Evolutionary conservation across 2,797 vertebrate genomes (phyloP).

Genomic region (Chromis chromis): DNA sequence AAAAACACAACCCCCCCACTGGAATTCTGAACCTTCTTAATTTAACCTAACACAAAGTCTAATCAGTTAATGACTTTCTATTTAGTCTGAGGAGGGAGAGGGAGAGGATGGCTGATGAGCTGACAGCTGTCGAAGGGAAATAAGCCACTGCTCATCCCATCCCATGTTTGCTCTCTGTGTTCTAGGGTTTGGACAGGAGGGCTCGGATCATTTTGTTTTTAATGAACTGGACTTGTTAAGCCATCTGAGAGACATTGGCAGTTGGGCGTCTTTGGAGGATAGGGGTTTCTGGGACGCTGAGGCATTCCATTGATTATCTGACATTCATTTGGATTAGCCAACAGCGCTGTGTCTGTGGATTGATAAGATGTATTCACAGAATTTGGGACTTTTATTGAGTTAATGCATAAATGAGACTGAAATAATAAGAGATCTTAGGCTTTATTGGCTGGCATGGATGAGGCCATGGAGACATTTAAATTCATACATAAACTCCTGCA

Average conservation of each 20-base stretch:
- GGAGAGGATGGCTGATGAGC: constrained; percentile 62
- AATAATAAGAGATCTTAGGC: constrained; percentile 28
- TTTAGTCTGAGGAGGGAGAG: constrained; percentile 54
- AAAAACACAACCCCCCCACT: constrained; percentile 5
- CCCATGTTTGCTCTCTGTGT: constrained; percentile 54
- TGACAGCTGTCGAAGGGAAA: constrained; percentile 79
- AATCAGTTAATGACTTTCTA: constrained; percentile 56
- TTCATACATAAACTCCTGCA: constrained; percentile 56
- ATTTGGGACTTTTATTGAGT: constrained; percentile 1
- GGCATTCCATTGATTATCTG: constrained; percentile 73
- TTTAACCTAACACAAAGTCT: constrained; percentile 40
- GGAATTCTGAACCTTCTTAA: constrained; percentile 42
- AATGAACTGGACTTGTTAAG: constrained; percentile 78
- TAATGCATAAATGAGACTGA: constrained; percentile 29
- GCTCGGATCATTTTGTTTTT: constrained; percentile 63
- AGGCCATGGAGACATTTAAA: constrained; percentile 42
- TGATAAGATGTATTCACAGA: constrained; percentile 39
- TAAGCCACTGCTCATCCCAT: constrained; percentile 74
- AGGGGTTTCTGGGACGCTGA: constrained; percentile 52
- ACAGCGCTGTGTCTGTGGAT: constrained; percentile 46
- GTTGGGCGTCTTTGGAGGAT: constrained; percentile 53
- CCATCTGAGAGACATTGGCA: constrained; percentile 70
- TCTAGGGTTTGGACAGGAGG: constrained; percentile 38
- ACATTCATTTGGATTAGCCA: constrained; percentile 73
- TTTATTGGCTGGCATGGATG: constrained; percentile 39